Conservation (phyloP, 2,113 vertebrate species). For the Cephalopterus ornatus region DNA sequence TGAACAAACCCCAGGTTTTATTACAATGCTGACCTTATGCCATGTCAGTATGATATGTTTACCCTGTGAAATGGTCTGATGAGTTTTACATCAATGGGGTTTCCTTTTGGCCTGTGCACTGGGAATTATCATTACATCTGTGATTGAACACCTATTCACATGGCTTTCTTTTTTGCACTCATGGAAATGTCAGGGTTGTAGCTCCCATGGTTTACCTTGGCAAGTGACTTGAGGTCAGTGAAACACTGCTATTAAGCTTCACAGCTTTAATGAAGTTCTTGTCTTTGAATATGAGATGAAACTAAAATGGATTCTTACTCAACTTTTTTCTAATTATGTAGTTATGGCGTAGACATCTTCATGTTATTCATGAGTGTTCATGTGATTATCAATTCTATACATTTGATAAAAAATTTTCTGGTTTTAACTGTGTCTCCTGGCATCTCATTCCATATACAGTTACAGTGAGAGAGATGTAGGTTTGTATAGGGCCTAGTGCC, state of each 20-base stretch:
- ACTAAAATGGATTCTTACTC: neutral
- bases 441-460: neutral
- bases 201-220: neutral
- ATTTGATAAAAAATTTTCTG: neutral
- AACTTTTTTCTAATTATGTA: neutral
- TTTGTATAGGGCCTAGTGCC: neutral
- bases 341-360: neutral
- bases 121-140: neutral
- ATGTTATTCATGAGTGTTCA: neutral
- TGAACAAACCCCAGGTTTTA: too few relatives aligned
- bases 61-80: neutral
- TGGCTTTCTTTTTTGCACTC: neutral
- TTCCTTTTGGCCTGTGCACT: neutral
- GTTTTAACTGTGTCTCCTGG: neutral
- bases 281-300: neutral
- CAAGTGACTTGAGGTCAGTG: neutral
- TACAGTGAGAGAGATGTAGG: accelerated
- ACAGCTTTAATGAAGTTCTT: neutral
- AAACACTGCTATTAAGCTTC: neutral
- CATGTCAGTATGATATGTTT: neutral
- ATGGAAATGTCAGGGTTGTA: neutral
- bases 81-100: neutral
- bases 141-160: neutral
- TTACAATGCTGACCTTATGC: neutral
- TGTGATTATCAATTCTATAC: neutral